Evolutionary conservation across 2,113 vertebrate genomes (phyloP).

Genomic region (Coracopsis vasa): DNA sequence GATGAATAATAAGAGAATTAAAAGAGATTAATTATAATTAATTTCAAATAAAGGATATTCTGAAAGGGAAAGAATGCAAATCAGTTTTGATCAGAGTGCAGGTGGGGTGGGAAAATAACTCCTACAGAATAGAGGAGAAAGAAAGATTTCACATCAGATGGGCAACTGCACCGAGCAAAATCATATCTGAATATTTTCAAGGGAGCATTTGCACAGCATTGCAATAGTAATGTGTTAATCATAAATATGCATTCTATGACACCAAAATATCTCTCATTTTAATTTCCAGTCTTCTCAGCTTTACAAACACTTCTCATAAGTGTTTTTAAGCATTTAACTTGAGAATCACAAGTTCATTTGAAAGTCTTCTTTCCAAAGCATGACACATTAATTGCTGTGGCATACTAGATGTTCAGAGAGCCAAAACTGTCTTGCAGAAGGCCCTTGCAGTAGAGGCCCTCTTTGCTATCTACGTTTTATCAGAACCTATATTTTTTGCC

Average conservation of each 20-base stretch:
- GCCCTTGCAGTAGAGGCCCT: background rate
- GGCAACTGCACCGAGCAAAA: background rate
- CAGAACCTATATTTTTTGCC: background rate
- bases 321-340: background rate
- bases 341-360: background rate
- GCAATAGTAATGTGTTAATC: background rate
- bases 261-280: background rate
- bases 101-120: background rate
- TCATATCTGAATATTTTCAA: background rate
- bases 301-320: background rate
- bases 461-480: background rate
- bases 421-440: background rate
- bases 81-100: background rate
- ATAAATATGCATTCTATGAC: background rate
- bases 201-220: background rate
- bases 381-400: background rate
- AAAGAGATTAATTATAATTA: slow-evolving; percentile 39
- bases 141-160: background rate
- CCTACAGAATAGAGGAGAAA: background rate
- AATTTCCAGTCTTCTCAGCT: background rate
- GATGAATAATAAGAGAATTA: slow-evolving; percentile 11
- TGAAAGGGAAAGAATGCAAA: background rate
- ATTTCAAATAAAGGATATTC: slow-evolving; percentile 26
- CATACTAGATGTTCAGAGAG: background rate
- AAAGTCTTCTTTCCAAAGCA: background rate